Conservation (phyloP, 2,113 vertebrate species). For the Dendrocopos noguchii region DNA sequence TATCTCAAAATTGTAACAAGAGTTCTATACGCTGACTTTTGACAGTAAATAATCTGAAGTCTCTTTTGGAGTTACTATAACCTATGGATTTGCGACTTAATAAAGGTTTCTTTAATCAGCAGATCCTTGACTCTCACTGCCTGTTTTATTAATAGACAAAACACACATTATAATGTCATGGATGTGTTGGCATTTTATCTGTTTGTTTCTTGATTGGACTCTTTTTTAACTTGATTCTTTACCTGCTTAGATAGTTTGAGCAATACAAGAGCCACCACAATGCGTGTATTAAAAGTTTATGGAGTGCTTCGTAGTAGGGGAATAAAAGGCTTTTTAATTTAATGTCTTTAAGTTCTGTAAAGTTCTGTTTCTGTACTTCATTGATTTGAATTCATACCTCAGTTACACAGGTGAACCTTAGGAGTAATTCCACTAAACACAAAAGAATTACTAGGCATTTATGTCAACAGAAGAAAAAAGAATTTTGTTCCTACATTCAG, state of each 20-base stretch:
- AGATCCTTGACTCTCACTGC: background rate
- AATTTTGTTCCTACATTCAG: background rate
- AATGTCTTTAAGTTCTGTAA: background rate
- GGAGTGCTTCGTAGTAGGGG: background rate
- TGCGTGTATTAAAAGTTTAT: background rate
- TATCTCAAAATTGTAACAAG: background rate
- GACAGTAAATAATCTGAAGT: background rate
- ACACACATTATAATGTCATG: background rate
- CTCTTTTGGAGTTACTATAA: background rate
- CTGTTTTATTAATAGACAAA: background rate
- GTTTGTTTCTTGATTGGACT: background rate
- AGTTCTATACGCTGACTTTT: background rate
- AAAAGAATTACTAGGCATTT: background rate
- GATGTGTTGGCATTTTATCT: background rate
- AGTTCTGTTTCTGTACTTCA: background rate
- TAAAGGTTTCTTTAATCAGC: background rate
- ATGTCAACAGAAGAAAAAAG: background rate
- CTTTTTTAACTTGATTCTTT: background rate
- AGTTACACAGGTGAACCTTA: background rate
- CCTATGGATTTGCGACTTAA: background rate
- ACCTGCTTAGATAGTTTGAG: background rate
- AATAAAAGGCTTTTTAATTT: background rate
- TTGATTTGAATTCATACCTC: background rate
- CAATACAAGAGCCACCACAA: background rate
- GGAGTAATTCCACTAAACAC: background rate